Conservation (phyloP, 2,113 vertebrate genomes). For the Pterophyllum scalare region DNA sequence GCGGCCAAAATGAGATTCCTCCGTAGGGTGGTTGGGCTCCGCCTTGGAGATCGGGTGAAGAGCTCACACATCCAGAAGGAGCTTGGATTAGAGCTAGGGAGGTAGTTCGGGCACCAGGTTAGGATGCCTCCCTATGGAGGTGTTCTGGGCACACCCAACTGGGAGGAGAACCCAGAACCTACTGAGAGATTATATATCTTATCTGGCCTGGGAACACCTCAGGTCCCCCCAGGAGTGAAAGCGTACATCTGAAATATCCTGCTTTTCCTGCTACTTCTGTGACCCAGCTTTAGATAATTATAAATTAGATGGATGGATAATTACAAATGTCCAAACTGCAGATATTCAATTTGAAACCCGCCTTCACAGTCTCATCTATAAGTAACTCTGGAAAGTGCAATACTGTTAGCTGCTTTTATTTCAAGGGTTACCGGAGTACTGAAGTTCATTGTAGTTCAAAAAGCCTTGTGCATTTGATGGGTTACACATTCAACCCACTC, state of each 20-base stretch:
- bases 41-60: background rate
- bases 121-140: background rate
- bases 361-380: background rate
- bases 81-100: background rate
- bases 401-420: conserved; percentile 26
- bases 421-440: conserved; percentile 24
- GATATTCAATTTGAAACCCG: background rate
- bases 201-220: background rate
- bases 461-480: conserved; percentile 39
- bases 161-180: background rate
- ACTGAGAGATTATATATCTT: background rate
- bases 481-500: conserved; percentile 62
- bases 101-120: background rate
- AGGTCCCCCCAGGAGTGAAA: background rate
- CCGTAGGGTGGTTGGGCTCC: background rate
- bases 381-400: conserved; percentile 19
- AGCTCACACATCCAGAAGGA: background rate
- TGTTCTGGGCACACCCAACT: background rate
- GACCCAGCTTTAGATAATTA: background rate
- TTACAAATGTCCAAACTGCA: background rate
- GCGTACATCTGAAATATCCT: background rate
- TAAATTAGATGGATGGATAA: background rate
- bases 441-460: conserved; percentile 46
- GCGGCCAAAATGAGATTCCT: background rate
- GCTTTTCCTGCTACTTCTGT: background rate